A percentile compares a stretch with the other conserved stretches of the same genome.
Conservation (phyloP, 92 coral and sea anemone species). For the Anthopleura xanthogrammica region DNA sequence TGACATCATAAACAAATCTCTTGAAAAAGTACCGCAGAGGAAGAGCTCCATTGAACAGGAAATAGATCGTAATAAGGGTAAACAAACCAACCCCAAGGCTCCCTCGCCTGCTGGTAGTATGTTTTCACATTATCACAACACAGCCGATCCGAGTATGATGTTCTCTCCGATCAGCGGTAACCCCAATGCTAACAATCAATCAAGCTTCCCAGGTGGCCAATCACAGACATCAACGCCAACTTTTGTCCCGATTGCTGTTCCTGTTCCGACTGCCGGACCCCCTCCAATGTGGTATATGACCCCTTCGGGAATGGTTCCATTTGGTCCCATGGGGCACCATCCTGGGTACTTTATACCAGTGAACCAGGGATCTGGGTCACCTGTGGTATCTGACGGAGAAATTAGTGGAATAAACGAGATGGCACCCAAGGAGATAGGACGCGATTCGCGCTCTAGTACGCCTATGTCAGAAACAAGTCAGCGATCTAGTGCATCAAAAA, state of each 20-base stretch:
- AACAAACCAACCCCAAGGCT: constrained; percentile 42
- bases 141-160: constrained; percentile 44
- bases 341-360: constrained; percentile 43
- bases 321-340: constrained; percentile 52
- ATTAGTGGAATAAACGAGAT: constrained; percentile 25
- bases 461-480: constrained; percentile 7
- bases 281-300: constrained; percentile 85
- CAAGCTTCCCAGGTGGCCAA: constrained; percentile 18
- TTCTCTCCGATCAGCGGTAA: constrained; percentile 73
- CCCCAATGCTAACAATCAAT: constrained; percentile 30
- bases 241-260: constrained; percentile 76
- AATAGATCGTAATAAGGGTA: too few relatives aligned
- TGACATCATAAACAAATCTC: background rate
- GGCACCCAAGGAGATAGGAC: background rate
- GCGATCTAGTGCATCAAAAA: constrained; percentile 5
- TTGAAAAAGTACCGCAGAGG: background rate
- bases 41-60: background rate
- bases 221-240: constrained; percentile 35
- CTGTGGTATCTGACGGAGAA: constrained; percentile 26
- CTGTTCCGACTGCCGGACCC: constrained; percentile 52
- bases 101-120: constrained; percentile 51
- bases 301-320: constrained; percentile 62
- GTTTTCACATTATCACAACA: constrained; percentile 32
- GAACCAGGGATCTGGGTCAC: constrained; percentile 22
- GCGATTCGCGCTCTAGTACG: constrained; percentile 16